Conservation (phyloP, 1,140 invertebrate genomes). For the Drosophila chauvacae region DNA sequence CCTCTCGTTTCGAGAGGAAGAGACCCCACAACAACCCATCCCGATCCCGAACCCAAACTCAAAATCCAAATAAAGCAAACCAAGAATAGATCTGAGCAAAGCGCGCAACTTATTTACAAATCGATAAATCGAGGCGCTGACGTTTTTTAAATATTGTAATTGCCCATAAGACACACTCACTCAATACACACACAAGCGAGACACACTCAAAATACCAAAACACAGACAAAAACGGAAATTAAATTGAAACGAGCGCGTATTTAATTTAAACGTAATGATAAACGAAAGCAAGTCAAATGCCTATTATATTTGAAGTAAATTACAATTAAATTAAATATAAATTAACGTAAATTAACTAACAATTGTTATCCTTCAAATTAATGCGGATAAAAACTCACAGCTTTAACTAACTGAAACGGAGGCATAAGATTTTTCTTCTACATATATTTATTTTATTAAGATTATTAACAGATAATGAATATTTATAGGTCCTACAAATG, state of each 20-base stretch:
- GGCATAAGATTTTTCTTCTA: conserved; percentile 83
- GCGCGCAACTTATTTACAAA: conserved; percentile 72
- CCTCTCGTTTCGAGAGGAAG: conserved; percentile 21
- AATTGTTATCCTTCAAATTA: conserved; percentile 81
- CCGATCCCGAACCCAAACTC: conserved; percentile 6
- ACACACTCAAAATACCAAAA: conserved; percentile 24
- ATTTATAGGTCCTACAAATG: conserved; percentile 74
- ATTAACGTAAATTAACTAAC: conserved; percentile 58
- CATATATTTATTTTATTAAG: conserved; percentile 82
- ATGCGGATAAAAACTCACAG: conserved; percentile 84
- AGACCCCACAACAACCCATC: conserved; percentile 30
- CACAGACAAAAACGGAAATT: conserved; percentile 29
- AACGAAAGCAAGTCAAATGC: conserved; percentile 62
- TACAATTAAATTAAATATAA: conserved; percentile 38
- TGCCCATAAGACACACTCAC: conserved; percentile 33
- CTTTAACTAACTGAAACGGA: conserved; percentile 80
- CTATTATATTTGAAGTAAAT: conserved; percentile 73
- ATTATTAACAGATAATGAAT: conserved; percentile 75
- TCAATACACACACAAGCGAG: neutral
- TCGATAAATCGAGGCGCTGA: conserved; percentile 63
- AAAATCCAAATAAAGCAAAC: conserved; percentile 33
- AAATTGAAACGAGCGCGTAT: conserved; percentile 49
- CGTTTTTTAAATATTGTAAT: conserved; percentile 71
- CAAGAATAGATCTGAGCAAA: conserved; percentile 41
- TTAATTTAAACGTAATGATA: conserved; percentile 56